Evolutionary conservation across 2,797 vertebrate species (phyloP), one percentile per base, ranked within the genome.

Genomic region (Perodicticus potto): DNA sequence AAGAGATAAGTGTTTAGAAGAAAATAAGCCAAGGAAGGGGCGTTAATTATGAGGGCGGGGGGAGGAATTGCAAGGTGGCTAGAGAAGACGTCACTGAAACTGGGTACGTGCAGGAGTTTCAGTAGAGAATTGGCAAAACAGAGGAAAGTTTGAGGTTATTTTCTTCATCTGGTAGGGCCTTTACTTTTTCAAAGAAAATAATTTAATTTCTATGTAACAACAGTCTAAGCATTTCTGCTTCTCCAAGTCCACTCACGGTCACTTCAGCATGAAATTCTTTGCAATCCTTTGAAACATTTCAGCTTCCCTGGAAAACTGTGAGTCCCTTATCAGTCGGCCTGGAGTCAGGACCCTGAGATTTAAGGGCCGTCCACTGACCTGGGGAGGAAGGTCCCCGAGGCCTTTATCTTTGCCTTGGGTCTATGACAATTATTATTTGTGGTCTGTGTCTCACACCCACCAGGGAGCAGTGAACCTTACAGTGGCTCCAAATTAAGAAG

Each of bases 381-480:
- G 1, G 81, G 93, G 82, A 97, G 97, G 95, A 97, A 92, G 92
- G 86, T 93, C 86, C 94, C 97, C 92, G 94, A 96, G 94, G 97
- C 70, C 91, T 97, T 98, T 98, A 98, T 98, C 98, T 98, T 91
- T 78, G 32, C 12, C 86, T 93, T 92, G 92, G 97, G 97, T 97
- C 96, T 97, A 37, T 93, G 97, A 96, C 97, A 97, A 96, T 97
- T 98, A 96, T 97, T 98, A 93, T 97, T 97, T 96, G 97, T 97
- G 96, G 95, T 80, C 98, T 98, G 96, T 97, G 94, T 97, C 98
- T 98, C 95, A 98, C 97, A 98, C 72, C 96, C 97, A 97, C 98
- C 98, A 98, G 95, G 93, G 97, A 96, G 95, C 86, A 97, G 90
- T 93, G 91, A 98, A 96, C 83, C 65, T 96, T 98, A 98, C 98